phyloP scores from a whole-genome alignment of 2,113 vertebrate genomes.

The Xiphophorus hellerii region DNA sequence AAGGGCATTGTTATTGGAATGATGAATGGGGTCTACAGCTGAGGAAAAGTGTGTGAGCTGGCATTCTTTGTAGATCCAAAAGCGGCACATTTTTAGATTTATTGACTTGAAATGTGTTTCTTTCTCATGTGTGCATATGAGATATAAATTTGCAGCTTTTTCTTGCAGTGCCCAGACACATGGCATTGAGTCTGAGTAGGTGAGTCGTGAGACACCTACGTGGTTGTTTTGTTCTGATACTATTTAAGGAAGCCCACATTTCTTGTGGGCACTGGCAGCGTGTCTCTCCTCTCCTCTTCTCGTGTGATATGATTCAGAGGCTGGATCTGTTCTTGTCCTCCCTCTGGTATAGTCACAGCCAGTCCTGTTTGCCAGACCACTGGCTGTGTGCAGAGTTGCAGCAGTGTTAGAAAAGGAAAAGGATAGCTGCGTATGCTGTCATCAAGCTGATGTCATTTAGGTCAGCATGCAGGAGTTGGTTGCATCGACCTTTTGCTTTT shows the following conservation, averaged over 20 bases:
- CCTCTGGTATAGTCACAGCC: constrained; percentile 69
- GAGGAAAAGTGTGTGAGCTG: background rate
- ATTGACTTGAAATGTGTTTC: background rate
- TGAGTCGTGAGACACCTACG: constrained; percentile 67
- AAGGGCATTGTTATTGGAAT: constrained; percentile 26
- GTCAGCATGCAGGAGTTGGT: constrained; percentile 60
- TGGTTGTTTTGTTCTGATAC: constrained; percentile 70
- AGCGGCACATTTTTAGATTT: background rate
- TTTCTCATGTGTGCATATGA: background rate
- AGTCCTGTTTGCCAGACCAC: constrained; percentile 65
- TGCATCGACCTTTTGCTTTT: constrained; percentile 65
- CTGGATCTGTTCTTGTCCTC: constrained; percentile 70
- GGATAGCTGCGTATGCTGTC: constrained; percentile 56
- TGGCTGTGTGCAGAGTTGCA: constrained; percentile 58
- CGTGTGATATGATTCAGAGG: constrained; percentile 74
- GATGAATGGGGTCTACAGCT: background rate
- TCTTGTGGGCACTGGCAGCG: constrained; percentile 72
- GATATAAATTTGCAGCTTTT: constrained; percentile 3
- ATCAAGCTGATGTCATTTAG: constrained; percentile 70
- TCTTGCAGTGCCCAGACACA: constrained; percentile 49
- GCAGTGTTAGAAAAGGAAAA: constrained; percentile 62
- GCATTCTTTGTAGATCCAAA: background rate
- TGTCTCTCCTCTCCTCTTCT: constrained; percentile 71
- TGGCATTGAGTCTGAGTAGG: constrained; percentile 58
- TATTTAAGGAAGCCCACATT: constrained; percentile 77